Evolutionary conservation across 2,888 invertebrate genomes (phyloP), one percentile per base, ranked within the genome.

Genomic region (Eurytoma californica): DNA sequence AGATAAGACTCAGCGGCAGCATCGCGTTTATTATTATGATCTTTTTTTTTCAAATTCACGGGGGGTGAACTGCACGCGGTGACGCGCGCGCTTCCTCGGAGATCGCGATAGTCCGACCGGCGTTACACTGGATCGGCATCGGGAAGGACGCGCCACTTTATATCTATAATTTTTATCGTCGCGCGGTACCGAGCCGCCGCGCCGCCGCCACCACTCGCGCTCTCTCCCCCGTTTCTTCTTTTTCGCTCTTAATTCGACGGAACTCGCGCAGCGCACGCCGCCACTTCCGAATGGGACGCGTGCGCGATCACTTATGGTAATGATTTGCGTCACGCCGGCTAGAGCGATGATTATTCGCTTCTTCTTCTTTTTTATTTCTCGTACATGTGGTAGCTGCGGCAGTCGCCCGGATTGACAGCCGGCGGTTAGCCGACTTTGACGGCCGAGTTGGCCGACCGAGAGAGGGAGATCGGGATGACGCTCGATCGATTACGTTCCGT

Each of bases 151-250:
- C 61, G 73, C 80, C 73, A 73, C 77, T 80, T 80, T 80, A 80
- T 80, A 80, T 80, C 76, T 80, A 77, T 80, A 77, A 80, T 77
- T 80, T 77, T 77, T 77, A 77, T 80, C 76, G 69, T 69, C 58
- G 39, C 9, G 39, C 39, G 9, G 39, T 39, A 39, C 9, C 39
- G 39, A 39, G 39, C 39, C 39, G 39, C 39, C 39, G 39, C 39
- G 9, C 39, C 39, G 39, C 39, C 39, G 9, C 39, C 39, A 9
- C 39, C 39, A 3, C 58, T 18, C 53, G 51, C 66, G 39, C 39
- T 39, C 20, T 51, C 49, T 20, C 28, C 57, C 57, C 61, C 61
- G 53, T 13, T 18, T 67, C n/a, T 20, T 72, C 20, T 28, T 39
- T 61, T 53, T 69, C 5, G 4, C 18, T 69, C 28, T 72, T 49